These are phyloP conservation scores for Heliconius eleuchia DNA, from an alignment of 1,140 invertebrate genomes.

Conservation along the genomic window DNA sequence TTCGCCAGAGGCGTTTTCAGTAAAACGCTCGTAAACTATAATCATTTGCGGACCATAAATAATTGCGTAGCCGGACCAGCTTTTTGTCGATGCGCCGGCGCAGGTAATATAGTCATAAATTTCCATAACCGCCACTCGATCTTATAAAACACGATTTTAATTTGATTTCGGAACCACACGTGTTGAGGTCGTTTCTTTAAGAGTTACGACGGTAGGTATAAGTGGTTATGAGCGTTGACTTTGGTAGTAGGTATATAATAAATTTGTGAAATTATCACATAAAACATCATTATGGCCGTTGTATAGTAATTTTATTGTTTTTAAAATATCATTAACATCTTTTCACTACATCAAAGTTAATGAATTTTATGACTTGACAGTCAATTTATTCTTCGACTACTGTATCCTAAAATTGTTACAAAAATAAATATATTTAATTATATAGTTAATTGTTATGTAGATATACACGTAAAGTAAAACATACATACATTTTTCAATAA, in stretches of 20 bases:
- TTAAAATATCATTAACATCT: conserved; percentile 36
- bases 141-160: conserved; percentile 81
- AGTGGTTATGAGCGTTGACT: conserved; percentile 47
- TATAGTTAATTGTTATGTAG: too few species aligned
- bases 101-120: conserved; percentile 82
- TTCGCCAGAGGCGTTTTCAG: conserved; percentile 63
- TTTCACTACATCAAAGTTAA: conserved; percentile 9
- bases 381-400: not conserved
- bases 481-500: not conserved
- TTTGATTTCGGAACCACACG: conserved; percentile 79
- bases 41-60: conserved; percentile 78
- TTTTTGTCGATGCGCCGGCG: conserved; percentile 75
- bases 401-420: not conserved
- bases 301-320: conserved; percentile 49
- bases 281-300: conserved; percentile 47
- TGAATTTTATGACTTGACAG: not conserved
- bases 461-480: not conserved
- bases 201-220: conserved; percentile 76
- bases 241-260: conserved; percentile 56
- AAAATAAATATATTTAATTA: not conserved
- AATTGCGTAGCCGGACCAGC: conserved; percentile 70
- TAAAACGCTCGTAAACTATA: conserved; percentile 74
- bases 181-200: conserved; percentile 67
- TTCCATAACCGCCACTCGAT: conserved; percentile 80
- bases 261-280: conserved; percentile 47